A percentile compares a stretch with the other conserved stretches of the same genome.
Evolutionary conservation across 2,888 invertebrate genomes (phyloP).

Genomic region (Eumerus sabulonum): DNA sequence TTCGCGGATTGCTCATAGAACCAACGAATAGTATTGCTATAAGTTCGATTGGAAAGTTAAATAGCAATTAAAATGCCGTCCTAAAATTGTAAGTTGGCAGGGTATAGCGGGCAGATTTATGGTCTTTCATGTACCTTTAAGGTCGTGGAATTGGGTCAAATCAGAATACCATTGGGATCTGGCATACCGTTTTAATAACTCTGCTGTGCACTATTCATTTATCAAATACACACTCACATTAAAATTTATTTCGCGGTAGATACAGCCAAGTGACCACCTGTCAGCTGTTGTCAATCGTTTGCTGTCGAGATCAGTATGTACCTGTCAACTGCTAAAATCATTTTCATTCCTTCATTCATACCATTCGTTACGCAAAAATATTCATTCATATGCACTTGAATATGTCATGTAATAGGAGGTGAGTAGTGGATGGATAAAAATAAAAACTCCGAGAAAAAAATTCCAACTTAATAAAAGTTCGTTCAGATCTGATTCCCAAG

Average conservation of each 20-base stretch:
- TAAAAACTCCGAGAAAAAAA: slow-evolving; percentile 26
- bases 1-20: too few species aligned
- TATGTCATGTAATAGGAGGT: neutral
- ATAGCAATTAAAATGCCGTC: too few species aligned
- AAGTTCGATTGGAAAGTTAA: too few species aligned
- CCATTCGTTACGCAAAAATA: slow-evolving; percentile 47
- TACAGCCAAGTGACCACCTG: slow-evolving; percentile 24
- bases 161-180: too few species aligned
- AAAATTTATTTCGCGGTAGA: slow-evolving; percentile 29
- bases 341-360: slow-evolving; percentile 8
- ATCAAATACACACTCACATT: slow-evolving; percentile 32
- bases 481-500: slow-evolving; percentile 63
- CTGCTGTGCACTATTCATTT: too few species aligned
- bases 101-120: too few species aligned
- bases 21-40: too few species aligned
- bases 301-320: slow-evolving; percentile 27
- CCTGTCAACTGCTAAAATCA: slow-evolving; percentile 11
- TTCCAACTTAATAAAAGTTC: slow-evolving; percentile 50
- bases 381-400: slow-evolving; percentile 46
- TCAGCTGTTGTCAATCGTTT: slow-evolving; percentile 17
- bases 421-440: neutral
- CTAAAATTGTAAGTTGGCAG: too few species aligned
- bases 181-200: too few species aligned
- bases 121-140: too few species aligned
- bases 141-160: too few species aligned